Conservation (phyloP, 2,888 invertebrate species). For the Drosophila merina region DNA sequence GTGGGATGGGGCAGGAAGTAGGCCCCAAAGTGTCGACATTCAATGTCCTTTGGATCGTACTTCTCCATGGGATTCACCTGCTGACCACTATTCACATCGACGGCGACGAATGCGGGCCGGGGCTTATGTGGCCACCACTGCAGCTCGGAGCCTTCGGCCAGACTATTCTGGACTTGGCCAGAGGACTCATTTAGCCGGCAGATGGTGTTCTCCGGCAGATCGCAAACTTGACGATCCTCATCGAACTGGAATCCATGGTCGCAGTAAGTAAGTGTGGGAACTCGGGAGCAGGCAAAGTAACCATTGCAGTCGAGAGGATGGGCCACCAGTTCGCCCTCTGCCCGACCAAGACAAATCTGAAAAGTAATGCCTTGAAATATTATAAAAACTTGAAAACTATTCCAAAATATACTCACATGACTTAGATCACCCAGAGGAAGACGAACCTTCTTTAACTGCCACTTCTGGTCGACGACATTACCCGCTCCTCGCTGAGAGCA, state of each 20-base stretch:
- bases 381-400: neutral
- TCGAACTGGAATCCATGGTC: conserved; percentile 73
- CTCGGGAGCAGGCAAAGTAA: conserved; percentile 69
- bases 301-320: conserved; percentile 78
- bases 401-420: conserved; percentile 52
- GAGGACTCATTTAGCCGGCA: conserved; percentile 41
- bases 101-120: conserved; percentile 66
- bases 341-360: conserved; percentile 65
- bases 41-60: conserved; percentile 73
- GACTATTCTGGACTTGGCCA: neutral
- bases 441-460: conserved; percentile 30
- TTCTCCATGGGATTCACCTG: conserved; percentile 68
- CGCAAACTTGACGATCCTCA: conserved; percentile 63
- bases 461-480: conserved; percentile 10
- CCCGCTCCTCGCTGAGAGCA: conserved; percentile 17
- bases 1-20: conserved; percentile 82
- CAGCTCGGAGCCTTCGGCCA: conserved; percentile 11
- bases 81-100: conserved; percentile 66
- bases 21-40: conserved; percentile 80
- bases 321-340: conserved; percentile 59
- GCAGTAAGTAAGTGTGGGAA: conserved; percentile 67
- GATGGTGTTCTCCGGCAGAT: conserved; percentile 66
- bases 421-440: conserved; percentile 49
- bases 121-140: conserved; percentile 49
- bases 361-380: neutral